phyloP scores from a whole-genome alignment of 2,888 invertebrate genomes.

The Heteromurus nitidus region DNA sequence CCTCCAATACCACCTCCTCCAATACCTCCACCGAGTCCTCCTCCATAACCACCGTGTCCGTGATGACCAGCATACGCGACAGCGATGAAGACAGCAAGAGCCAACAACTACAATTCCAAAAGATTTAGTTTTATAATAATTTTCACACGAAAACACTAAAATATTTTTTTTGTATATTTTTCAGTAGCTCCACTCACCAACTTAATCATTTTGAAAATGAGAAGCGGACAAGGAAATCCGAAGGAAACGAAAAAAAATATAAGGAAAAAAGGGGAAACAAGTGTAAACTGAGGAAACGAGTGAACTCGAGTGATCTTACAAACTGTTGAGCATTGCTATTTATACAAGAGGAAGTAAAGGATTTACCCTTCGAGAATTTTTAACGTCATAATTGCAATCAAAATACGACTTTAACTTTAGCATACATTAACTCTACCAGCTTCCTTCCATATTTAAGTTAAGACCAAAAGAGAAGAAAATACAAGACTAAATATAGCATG shows the following conservation, averaged over 20 bases:
- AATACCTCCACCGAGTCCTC: not conserved
- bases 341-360: conserved; percentile 21
- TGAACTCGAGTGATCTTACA: conserved; percentile 14
- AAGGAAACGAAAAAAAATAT: conserved; percentile 10
- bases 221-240: not conserved
- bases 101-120: conserved; percentile 28
- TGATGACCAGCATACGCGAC: conserved; percentile 56
- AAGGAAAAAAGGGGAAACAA: not conserved
- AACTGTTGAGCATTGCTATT: not conserved
- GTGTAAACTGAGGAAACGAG: conserved; percentile 7
- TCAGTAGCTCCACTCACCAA: conserved; percentile 29
- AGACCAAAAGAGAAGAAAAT: no score
- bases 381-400: no score
- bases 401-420: no score
- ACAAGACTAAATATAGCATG: no score
- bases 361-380: conserved; percentile 3
- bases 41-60: conserved; percentile 42
- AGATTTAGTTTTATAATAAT: no score
- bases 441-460: not conserved
- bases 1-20: conserved; percentile 33
- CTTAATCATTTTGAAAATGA: conserved; percentile 5
- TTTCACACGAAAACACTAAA: not conserved
- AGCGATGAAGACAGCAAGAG: conserved; percentile 30
- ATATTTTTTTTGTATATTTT: not conserved
- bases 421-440: not conserved